Evolutionary conservation across 2,888 invertebrate genomes (phyloP).

Genomic region (Lagria hirta): DNA sequence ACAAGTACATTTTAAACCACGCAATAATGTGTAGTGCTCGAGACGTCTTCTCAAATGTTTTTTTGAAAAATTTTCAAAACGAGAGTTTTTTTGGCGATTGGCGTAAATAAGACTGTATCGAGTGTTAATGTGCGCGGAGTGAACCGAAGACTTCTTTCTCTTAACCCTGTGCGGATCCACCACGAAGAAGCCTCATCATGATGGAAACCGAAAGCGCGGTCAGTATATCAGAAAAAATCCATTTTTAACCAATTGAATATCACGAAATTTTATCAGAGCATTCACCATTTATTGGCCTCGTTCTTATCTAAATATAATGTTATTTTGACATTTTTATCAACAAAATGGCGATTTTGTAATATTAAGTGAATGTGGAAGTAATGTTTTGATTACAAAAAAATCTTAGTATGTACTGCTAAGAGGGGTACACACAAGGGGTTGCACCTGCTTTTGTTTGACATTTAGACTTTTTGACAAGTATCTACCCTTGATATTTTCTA

Average conservation of each 20-base stretch:
- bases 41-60: constrained; percentile 19
- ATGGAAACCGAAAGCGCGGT: constrained; percentile 42
- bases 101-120: no score
- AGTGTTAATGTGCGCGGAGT: not conserved
- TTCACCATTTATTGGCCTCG: constrained; percentile 9
- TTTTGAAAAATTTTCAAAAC: constrained; percentile 12
- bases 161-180: constrained; percentile 3
- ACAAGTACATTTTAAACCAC: constrained; percentile 32
- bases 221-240: constrained; percentile 26
- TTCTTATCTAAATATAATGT: constrained; percentile 4
- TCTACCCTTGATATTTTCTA: no score
- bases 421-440: no score
- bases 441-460: no score
- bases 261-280: constrained; percentile 5
- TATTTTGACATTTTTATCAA: constrained; percentile 4
- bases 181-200: not conserved
- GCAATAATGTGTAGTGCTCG: constrained; percentile 23
- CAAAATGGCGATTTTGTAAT: constrained; percentile 7
- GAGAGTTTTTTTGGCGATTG: not conserved
- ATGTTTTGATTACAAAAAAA: no score
- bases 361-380: no score
- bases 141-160: not conserved
- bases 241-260: constrained; percentile 6
- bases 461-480: no score
- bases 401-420: no score